Evolutionary conservation across 2,797 vertebrate species (phyloP), one percentile per base, ranked within the genome.

Genomic region (Botia almorhae): DNA sequence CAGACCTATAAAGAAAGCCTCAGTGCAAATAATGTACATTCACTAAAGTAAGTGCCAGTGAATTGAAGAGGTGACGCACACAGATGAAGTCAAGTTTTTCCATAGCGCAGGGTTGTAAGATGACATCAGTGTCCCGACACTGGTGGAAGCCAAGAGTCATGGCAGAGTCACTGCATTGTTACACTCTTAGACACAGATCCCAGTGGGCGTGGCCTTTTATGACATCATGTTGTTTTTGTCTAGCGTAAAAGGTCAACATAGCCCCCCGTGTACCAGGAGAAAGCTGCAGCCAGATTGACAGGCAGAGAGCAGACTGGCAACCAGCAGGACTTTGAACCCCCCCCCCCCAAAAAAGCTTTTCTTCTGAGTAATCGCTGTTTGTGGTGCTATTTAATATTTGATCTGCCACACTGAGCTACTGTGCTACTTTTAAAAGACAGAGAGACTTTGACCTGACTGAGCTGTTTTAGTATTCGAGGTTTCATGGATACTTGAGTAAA

Each of bases 221-320:
- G 75, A 77, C 36, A 8, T 16, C 69, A 58, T 60, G 64, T 69
- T 77, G 65, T 77, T 77, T 77, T 69, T 69, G 64, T 77, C n/a
- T 11, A 69, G 48, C 2, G 17, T 58, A 48, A 58, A 77, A 77
- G 75, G 75, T 77, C 75, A 77, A 69, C 87, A 89, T 85, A 70
- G 64, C 82, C 64, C 26, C 53, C 39, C 50, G 73, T 53, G 46
- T 33, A 74, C 23, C 0, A 17, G 60, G 10, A 75, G 63, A 69
- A 50, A 60, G 51, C 14, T 50, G 12, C 53, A 51, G 50, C 19
- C 70, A 56, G 29, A 73, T 16, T 5, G 77, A 60, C 74, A 81
- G 82, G 78, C 86, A 82, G 83, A 84, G 80, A 82, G 78, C 86
- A 82, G 83, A 84, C 81, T 14, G 48, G 14, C 14, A 48, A 51